Evolutionary conservation across 2,888 invertebrate genomes (phyloP), one percentile per base, ranked within the genome.

Genomic region (Thecocarcelia acutangulata): DNA sequence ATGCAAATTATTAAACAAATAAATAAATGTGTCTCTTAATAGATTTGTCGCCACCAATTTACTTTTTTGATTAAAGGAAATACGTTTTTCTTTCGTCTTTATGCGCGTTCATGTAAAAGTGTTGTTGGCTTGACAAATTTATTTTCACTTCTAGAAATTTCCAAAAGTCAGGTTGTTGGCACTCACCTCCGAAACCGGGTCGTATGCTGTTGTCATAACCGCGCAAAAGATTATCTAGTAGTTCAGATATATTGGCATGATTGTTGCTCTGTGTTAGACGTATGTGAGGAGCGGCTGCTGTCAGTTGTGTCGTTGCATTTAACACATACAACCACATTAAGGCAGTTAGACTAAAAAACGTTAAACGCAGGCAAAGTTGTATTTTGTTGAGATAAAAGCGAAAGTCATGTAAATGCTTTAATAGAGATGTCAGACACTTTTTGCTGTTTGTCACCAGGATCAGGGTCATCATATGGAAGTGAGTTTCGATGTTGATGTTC

Each of bases 121-220:
- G 28, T 28, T 50, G 42, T 61, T 58, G 48, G 21, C 40, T 50
- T 11, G 11, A 44, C 15, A n/a, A 50, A 54, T 17, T 42, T 8
- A 52, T 48, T 33, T 50, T 40, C 1, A 17, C 9, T 8, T 48
- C 21, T 19, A 6, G 8, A 50, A 52, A 6, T 13, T 11, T 2
- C 3, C 54, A n/a, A n/a, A n/a, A n/a, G n/a, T n/a, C n/a, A n/a
- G 19, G 19, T 37, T 2, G 0, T n/a, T 17, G n/a, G 11, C 17
- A 88, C 91, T 91, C 90, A 95, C 95, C 95, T 88, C 95, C 95
- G 87, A 95, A 95, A 88, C 94, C 94, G 19, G 96, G 96, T 70
- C 96, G 91, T 46, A 96, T 93, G 87, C 95, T 94, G 90, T 95
- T 95, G 90, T 96, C 96, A 90, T 96, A 96, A 75, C 95, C 95